Percentiles rank a stretch among this genome's conserved stretches.
phyloP scores from a whole-genome alignment of 37 sponge, comb jelly and placozoan species.

The Spongilla lacustris region DNA sequence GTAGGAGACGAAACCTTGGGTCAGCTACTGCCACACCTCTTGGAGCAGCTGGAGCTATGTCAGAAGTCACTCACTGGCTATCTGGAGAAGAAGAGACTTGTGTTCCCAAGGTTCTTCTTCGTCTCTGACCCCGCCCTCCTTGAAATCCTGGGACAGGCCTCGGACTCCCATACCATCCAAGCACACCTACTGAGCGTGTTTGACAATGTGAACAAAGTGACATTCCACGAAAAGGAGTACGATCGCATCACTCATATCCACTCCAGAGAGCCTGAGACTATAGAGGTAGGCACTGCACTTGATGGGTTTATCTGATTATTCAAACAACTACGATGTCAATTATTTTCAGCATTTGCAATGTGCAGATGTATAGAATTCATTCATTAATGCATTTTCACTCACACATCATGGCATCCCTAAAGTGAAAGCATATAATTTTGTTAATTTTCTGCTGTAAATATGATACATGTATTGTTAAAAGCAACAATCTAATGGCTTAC shows the following conservation, averaged over 20 bases:
- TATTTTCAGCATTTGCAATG: too few species aligned
- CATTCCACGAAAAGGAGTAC: slow-evolving; percentile 97
- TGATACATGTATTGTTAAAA: too few species aligned
- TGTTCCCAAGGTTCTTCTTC: slow-evolving; percentile 99
- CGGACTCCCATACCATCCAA: slow-evolving; percentile 99
- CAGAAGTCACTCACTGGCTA: slow-evolving; percentile 99
- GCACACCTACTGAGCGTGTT: slow-evolving; percentile 97
- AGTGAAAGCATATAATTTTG: too few species aligned
- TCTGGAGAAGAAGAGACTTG: slow-evolving; percentile 97
- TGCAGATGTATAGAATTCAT: too few species aligned
- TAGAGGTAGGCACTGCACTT: slow-evolving; percentile 63
- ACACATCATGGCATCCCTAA: too few species aligned
- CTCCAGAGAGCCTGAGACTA: slow-evolving; percentile 96
- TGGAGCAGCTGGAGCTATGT: slow-evolving; percentile 99
- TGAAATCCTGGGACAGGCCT: slow-evolving; percentile 98
- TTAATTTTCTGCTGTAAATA: too few species aligned
- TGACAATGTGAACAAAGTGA: slow-evolving; percentile 97
- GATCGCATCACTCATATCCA: slow-evolving; percentile 94
- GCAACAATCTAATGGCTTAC: too few species aligned
- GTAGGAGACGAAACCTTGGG: slow-evolving; percentile 99
- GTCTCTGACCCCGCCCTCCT: slow-evolving; percentile 98
- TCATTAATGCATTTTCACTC: too few species aligned
- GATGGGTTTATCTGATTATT: too few species aligned
- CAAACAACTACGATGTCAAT: too few species aligned
- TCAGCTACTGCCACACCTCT: slow-evolving; percentile 98